Conservation (phyloP, 2,113 vertebrate genomes). For the Peromyscus californicus region DNA sequence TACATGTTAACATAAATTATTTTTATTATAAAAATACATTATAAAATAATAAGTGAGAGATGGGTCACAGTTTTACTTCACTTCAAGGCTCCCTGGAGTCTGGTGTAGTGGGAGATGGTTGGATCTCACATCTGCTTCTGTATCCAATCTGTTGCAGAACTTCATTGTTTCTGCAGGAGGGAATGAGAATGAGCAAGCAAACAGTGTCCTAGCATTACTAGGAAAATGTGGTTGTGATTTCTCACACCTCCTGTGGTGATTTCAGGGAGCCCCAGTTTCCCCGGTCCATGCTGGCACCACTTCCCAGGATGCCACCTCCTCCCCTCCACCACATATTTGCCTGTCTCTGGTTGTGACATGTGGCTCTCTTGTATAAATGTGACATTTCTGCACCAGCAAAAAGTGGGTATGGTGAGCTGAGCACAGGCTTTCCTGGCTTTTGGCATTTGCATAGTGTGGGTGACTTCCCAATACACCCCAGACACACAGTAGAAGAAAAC, state of each 20-base stretch:
- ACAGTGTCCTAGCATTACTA: neutral
- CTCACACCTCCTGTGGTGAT: fast-evolving
- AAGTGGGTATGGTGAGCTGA: constrained; percentile 16
- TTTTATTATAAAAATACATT: neutral
- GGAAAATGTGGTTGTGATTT: neutral
- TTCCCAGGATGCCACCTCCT: neutral
- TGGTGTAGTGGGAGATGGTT: neutral
- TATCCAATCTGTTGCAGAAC: neutral
- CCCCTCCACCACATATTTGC: neutral
- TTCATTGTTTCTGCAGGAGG: neutral
- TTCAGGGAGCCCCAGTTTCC: neutral
- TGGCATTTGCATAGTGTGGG: neutral
- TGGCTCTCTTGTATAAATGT: neutral
- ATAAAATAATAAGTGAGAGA: neutral
- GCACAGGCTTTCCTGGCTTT: neutral
- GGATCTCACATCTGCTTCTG: neutral
- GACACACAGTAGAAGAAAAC: neutral
- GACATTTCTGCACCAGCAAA: constrained; percentile 33
- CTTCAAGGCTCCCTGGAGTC: neutral
- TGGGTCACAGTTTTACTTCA: neutral
- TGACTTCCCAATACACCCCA: constrained; percentile 24
- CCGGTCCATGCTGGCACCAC: neutral
- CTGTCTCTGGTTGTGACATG: neutral
- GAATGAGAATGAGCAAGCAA: neutral
- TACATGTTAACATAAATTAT: neutral